Evolutionary conservation across 2,113 vertebrate genomes (phyloP), one percentile per base, ranked within the genome.

Genomic region (Cairina moschata): DNA sequence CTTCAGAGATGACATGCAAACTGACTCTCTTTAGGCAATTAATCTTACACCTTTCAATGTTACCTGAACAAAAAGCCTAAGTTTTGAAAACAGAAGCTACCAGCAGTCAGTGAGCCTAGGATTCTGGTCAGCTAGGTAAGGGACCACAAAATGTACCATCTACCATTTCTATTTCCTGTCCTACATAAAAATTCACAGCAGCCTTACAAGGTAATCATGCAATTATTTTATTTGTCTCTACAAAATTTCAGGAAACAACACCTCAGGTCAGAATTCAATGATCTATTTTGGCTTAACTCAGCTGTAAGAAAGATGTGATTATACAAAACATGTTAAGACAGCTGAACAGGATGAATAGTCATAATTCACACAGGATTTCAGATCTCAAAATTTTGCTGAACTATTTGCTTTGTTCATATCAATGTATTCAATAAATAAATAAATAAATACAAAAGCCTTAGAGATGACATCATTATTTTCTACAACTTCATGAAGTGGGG

Each of bases 151-250:
- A 67, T 0, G 2, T 20, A 2, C 18, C 4, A 4, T 26, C 60
- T 56, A 11, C 18, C 23, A 44, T 11, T 11, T 3, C 58, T 68
- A 26, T 31, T 60, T 66, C 34, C 38, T 42, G 29, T 66, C 11
- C n/a, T 71, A 60, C 5, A 29, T 31, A 50, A 48, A 60, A 80
- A 29, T 4, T 42, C 23, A 63, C 82, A 42, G 20, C 4, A 63
- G 13, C 32, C 29, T 67, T 40, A 50, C 0, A 1, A 29, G 22
- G 9, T 13, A 15, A 3, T 31, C 12, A 23, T 5, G 5, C 2
- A 38, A 9, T 44, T 63, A 34, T 55, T 73, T 17, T 8, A 12
- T 46, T 78, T 67, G 6, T 8, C 34, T 67, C 15, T 46, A 29
- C 8, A 75, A 71, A 67, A 72, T 58, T 73, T 58, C 54, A 63